Evolutionary conservation across 2,797 vertebrate species (phyloP), one percentile per base, ranked within the genome.

Genomic region (Rhinichthys osculus): DNA sequence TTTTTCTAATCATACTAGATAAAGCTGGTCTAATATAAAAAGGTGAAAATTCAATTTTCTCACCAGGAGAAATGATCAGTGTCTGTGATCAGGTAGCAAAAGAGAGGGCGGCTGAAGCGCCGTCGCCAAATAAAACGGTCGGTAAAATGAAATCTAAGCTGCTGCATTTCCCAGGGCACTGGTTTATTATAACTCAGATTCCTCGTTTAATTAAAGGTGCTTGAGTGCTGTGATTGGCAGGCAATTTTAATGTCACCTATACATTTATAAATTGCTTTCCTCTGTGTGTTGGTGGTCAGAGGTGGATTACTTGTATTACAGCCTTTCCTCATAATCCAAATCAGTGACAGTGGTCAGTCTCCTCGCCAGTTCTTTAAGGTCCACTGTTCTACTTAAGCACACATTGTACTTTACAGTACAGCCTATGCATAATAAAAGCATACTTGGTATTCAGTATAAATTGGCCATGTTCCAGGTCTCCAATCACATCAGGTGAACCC

Each of bases 201-300:
- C 85, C 89, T 83, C 54, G 87, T 92, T 92, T 93, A 93, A 95
- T 93, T 93, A 94, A 92, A 93, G 87, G 86, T 92, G 86, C 87
- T 89, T 70, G 4, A 44, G 78, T 35, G 87, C 88, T 76, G 88
- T 77, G 92, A 90, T 86, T 91, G 89, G 83, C 92, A 92, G 88
- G 86, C 42, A n/a, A 84, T 90, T 87, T 90, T 88, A 87, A 85
- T 89, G 86, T 90, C 90, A 90, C 54, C 57, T 84, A 86, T 91
- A 87, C 89, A 93, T 87, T 89, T 85, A 54, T 77, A 89, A 89
- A 83, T 86, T 88, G 86, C 87, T 86, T 89, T 82, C 47, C 47
- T 76, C n/a, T 59, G 64, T 4, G 57, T 85, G 76, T 47, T 83
- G 84, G 84, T 81, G 76, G 82, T 85, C 85, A 85, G 76, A 70